A percentile compares a stretch with the other conserved stretches of the same genome.
Evolutionary conservation across 2,113 vertebrate genomes (phyloP).

Genomic region (Epinephelus cyanopodus): DNA sequence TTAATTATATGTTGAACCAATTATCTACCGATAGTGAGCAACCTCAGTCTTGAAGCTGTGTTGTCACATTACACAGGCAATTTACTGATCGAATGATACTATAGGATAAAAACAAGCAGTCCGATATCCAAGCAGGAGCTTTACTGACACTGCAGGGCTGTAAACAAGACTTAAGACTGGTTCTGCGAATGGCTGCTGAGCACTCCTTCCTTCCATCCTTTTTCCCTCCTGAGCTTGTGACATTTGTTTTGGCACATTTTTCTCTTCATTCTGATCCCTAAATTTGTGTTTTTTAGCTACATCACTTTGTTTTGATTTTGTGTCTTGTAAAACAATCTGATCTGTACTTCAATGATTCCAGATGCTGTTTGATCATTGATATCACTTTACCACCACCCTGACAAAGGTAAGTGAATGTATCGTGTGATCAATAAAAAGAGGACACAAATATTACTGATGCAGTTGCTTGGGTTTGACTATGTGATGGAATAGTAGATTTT

Average conservation of each 20-base stretch:
- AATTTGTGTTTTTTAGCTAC: no score
- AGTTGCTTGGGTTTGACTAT: background rate
- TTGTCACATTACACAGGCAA: no score
- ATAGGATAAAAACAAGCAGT: background rate
- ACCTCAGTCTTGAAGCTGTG: no score
- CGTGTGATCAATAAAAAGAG: no score
- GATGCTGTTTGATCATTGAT: background rate
- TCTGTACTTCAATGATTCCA: background rate
- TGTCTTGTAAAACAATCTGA: no score
- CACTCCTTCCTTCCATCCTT: no score
- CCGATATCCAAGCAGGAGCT: background rate
- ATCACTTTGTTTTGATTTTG: no score
- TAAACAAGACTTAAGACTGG: background rate
- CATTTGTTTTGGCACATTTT: no score
- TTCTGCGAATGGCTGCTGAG: no score
- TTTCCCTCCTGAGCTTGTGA: no score
- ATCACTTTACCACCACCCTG: background rate
- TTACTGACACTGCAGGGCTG: background rate
- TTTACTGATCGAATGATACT: background rate
- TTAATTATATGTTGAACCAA: background rate
- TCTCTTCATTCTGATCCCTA: no score
- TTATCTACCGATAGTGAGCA: no score
- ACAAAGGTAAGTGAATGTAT: background rate
- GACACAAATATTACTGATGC: background rate
- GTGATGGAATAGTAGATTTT: background rate